Evolutionary conservation across 2,797 vertebrate genomes (phyloP).

Genomic region (Botia almorhae): DNA sequence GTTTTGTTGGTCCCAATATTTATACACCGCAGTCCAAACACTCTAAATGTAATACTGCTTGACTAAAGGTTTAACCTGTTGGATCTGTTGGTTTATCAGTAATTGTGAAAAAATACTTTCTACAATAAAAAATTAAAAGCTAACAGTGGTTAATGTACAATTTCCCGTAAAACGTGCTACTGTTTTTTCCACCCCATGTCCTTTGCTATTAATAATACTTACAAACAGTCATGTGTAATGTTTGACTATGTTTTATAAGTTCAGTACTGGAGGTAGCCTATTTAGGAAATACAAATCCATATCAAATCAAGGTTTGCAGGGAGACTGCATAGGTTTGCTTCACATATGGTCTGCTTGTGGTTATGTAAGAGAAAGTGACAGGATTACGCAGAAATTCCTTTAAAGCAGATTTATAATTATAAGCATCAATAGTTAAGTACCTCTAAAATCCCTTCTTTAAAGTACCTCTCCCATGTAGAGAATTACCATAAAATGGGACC

Average conservation of each 20-base stretch:
- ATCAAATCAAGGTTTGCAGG: too few species aligned
- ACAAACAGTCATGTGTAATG: too few species aligned
- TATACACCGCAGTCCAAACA: not conserved
- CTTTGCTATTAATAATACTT: too few species aligned
- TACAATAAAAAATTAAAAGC: not conserved
- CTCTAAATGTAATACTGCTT: not conserved
- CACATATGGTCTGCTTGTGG: not conserved
- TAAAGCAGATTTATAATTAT: slow-evolving; percentile 21
- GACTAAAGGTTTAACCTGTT: not conserved
- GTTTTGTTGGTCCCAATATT: not conserved
- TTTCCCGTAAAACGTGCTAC: too few species aligned
- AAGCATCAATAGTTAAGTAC: slow-evolving; percentile 2
- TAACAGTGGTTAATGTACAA: too few species aligned
- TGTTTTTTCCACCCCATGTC: too few species aligned
- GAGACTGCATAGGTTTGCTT: not conserved
- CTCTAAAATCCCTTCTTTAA: slow-evolving; percentile 1
- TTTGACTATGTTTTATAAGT: too few species aligned
- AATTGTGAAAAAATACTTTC: not conserved
- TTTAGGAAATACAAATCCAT: too few species aligned
- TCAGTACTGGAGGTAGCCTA: too few species aligned
- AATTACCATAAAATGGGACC: too few species aligned
- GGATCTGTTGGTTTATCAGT: not conserved
- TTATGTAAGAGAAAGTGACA: slow-evolving; percentile 17
- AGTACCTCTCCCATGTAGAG: not conserved
- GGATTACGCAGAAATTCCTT: slow-evolving; percentile 45